Conservation (phyloP, 2,888 invertebrate species). For the Pemphredon lugubris region DNA sequence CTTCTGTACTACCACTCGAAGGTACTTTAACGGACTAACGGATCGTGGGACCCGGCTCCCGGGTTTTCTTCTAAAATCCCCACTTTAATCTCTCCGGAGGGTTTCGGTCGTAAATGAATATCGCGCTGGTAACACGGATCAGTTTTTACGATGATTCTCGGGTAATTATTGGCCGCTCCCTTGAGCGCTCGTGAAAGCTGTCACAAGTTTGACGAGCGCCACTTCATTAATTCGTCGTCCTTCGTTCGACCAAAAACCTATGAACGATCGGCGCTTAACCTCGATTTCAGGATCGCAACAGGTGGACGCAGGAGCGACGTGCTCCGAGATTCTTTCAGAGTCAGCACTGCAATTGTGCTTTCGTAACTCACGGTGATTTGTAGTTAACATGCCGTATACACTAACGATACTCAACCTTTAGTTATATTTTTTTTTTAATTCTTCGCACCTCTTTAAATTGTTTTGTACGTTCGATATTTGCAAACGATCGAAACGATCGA, state of each 20-base stretch:
- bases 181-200: background rate
- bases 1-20: too few species aligned
- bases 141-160: constrained; percentile 51
- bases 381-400: too few species aligned
- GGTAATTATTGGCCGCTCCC: constrained; percentile 44
- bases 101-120: constrained; percentile 41
- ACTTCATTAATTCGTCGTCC: constrained; percentile 13
- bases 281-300: too few species aligned
- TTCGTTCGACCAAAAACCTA: background rate
- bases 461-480: too few species aligned
- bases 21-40: constrained; percentile 21
- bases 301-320: too few species aligned
- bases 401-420: too few species aligned
- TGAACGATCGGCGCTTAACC: background rate
- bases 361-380: too few species aligned
- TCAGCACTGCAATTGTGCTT: too few species aligned
- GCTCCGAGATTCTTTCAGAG: too few species aligned
- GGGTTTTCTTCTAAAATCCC: constrained; percentile 45
- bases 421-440: too few species aligned
- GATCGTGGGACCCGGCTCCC: constrained; percentile 17
- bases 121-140: constrained; percentile 14
- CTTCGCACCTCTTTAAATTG: too few species aligned
- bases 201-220: constrained; percentile 14
- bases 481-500: too few species aligned
- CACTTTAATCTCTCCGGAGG: constrained; percentile 35